Evolutionary conservation across 2,113 vertebrate genomes (phyloP).

Genomic region (Poicephalus meyeri): DNA sequence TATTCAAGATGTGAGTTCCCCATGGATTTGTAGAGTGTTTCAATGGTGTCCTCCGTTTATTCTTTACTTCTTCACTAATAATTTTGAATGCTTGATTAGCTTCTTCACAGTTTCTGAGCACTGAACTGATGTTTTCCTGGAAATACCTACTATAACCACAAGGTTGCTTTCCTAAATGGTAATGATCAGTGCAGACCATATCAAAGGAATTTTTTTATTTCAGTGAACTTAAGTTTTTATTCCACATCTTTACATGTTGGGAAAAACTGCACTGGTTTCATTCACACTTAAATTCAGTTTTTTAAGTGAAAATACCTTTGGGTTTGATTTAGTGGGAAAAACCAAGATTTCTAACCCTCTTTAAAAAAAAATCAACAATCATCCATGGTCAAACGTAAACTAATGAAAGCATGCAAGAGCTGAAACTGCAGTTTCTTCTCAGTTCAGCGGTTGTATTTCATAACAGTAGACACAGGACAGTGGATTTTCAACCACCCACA

Average conservation of each 20-base stretch:
- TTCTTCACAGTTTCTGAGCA: conserved; percentile 23
- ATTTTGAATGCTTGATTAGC: not conserved
- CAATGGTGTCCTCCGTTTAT: not conserved
- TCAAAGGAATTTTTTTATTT: not conserved
- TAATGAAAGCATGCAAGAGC: not conserved
- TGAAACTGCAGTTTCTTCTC: not conserved
- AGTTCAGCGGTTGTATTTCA: not conserved
- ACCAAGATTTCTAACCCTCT: not conserved
- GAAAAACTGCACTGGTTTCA: not conserved
- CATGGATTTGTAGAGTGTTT: not conserved
- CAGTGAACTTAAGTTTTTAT: not conserved
- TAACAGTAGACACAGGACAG: not conserved
- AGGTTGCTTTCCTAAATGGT: not conserved
- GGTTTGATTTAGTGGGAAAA: not conserved
- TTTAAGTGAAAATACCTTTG: not conserved
- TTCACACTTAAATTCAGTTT: not conserved
- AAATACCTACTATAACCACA: not conserved
- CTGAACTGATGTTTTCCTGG: conserved; percentile 5
- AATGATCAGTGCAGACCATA: not conserved
- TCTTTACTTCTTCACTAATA: not conserved
- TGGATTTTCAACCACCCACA: not conserved
- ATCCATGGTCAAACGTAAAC: not conserved
- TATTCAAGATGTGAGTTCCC: not conserved
- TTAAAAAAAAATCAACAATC: not conserved
- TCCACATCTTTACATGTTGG: not conserved